These are phyloP conservation scores for Telmatochromis brachygnathus DNA, from an alignment of 2,113 vertebrate species.

Conservation along the genomic window DNA sequence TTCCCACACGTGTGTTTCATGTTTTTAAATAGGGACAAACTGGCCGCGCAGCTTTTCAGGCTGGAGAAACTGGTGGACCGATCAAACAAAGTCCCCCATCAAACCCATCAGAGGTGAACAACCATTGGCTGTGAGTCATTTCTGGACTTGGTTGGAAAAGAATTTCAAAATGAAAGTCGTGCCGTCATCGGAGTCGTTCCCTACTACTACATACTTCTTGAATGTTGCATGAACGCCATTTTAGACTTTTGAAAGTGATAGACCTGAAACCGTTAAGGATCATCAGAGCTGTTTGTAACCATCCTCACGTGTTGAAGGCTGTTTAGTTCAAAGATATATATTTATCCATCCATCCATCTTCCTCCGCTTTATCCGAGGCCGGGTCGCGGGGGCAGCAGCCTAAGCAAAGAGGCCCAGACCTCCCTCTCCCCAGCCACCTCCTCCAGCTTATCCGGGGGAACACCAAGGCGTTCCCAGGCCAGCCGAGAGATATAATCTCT, in stretches of 20 bases:
- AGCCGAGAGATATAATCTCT: too few species aligned
- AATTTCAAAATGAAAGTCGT: background rate
- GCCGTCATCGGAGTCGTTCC: background rate
- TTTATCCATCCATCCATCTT: background rate
- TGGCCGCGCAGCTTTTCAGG: background rate
- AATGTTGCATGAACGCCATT: background rate
- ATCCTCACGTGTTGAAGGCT: background rate
- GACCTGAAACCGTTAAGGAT: background rate
- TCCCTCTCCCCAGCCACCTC: too few species aligned
- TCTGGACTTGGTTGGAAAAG: background rate
- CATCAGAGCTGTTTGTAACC: background rate
- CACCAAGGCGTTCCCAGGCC: too few species aligned
- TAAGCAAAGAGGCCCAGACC: too few species aligned
- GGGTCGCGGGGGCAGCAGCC: too few species aligned
- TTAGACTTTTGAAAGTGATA: background rate
- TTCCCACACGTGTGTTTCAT: background rate
- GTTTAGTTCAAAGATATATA: background rate
- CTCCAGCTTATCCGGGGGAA: too few species aligned
- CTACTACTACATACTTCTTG: background rate
- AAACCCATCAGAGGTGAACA: background rate
- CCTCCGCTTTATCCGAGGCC: too few species aligned
- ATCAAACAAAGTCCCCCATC: background rate
- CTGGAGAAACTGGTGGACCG: background rate
- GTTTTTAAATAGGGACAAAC: background rate
- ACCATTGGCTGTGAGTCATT: background rate